These are phyloP conservation scores for Drosophila testacea DNA, from an alignment of 2,888 invertebrate species.

Conservation along the genomic window DNA sequence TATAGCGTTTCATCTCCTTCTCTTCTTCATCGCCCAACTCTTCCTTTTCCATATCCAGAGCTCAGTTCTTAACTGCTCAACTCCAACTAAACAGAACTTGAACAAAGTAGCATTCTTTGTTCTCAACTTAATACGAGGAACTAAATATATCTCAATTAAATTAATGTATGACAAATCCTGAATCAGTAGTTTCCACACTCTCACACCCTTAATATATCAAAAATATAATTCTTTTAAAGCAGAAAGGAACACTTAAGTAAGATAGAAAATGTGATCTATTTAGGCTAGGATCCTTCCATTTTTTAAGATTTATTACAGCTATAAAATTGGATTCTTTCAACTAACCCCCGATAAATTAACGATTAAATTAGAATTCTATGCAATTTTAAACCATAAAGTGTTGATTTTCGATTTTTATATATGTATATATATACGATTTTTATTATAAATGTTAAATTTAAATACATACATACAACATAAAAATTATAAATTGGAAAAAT, in stretches of 20 bases:
- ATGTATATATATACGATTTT: slow-evolving; percentile 71
- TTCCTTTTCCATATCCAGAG: background rate
- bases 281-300: too few relatives aligned
- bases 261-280: too few relatives aligned
- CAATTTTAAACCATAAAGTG: background rate
- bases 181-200: background rate
- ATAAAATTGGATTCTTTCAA: too few relatives aligned
- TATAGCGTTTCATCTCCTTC: slow-evolving; percentile 2
- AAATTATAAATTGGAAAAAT: slow-evolving; percentile 77
- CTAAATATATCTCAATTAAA: slow-evolving; percentile 1
- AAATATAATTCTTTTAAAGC: too few relatives aligned
- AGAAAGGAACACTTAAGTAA: too few relatives aligned
- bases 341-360: too few relatives aligned
- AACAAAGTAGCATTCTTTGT: slow-evolving; percentile 5
- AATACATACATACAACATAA: slow-evolving; percentile 82
- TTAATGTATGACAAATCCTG: slow-evolving; percentile 9
- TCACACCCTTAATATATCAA: background rate
- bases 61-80: background rate
- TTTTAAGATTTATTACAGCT: too few relatives aligned
- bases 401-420: slow-evolving; percentile 37
- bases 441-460: slow-evolving; percentile 80
- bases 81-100: slow-evolving; percentile 2
- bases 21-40: background rate
- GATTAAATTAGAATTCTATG: too few relatives aligned
- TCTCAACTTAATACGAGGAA: background rate